Percentiles rank a stretch among this genome's conserved stretches.
Evolutionary conservation across 2,113 vertebrate genomes (phyloP).

Genomic region (Dicentrarchus labrax): DNA sequence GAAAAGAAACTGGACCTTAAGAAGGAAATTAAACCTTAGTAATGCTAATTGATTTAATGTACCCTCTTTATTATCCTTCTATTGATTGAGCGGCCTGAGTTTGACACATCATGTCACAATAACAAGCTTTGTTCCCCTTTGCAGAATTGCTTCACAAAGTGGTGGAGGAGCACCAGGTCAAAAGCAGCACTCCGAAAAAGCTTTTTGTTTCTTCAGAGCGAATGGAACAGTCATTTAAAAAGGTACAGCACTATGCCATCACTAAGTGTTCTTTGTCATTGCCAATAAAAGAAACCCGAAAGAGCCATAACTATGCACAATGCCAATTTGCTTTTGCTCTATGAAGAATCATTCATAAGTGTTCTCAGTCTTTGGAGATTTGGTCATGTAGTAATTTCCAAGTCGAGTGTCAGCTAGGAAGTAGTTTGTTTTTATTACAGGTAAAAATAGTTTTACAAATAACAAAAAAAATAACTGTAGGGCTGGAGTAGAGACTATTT

Average conservation of each 20-base stretch:
- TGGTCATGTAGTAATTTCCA: slow-evolving; percentile 42
- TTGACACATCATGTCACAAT: slow-evolving; percentile 78
- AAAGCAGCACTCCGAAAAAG: slow-evolving; percentile 86
- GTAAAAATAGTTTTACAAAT: slow-evolving; percentile 53
- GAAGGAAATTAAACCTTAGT: slow-evolving; percentile 83
- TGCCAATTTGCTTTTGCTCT: slow-evolving; percentile 41
- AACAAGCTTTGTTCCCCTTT: slow-evolving; percentile 84
- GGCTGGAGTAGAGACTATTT: slow-evolving; percentile 66
- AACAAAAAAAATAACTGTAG: slow-evolving; percentile 75
- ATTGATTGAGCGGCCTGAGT: slow-evolving; percentile 74
- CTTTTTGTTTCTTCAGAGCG: slow-evolving; percentile 82
- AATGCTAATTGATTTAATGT: slow-evolving; percentile 86
- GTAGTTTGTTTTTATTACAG: slow-evolving; percentile 25
- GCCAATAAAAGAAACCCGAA: slow-evolving; percentile 64
- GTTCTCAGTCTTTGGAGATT: slow-evolving; percentile 15
- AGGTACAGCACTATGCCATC: slow-evolving; percentile 83
- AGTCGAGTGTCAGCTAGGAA: slow-evolving; percentile 19
- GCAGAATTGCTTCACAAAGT: slow-evolving; percentile 87
- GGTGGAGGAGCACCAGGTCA: slow-evolving; percentile 83
- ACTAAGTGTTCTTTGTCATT: slow-evolving; percentile 77
- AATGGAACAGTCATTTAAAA: slow-evolving; percentile 87
- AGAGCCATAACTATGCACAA: slow-evolving; percentile 57
- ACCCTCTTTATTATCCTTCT: slow-evolving; percentile 78
- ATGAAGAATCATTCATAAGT: slow-evolving; percentile 32
- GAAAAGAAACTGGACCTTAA: slow-evolving; percentile 42